Base-by-base conservation (phyloP, 2,113 vertebrate species). In the Podarcis raffonei region DNA sequence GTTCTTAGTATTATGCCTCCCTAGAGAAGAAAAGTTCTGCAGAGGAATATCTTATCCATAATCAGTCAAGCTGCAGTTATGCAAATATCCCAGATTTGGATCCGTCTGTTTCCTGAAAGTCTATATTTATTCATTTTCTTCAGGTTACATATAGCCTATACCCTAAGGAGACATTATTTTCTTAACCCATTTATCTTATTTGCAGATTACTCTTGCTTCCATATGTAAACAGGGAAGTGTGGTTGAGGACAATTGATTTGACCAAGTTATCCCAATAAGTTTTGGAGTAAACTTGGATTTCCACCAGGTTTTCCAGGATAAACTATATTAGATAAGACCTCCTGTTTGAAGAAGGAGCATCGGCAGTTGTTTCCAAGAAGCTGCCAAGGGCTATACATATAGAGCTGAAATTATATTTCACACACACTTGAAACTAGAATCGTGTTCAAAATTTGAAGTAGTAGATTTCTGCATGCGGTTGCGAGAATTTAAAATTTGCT, bases 1-100 rank as follows among this genome's bases (percentile, higher is more conserved):
- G 65, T 91, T 91, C 92, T 93, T 77, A 71, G 86, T 89, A 83
- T 92, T 81, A 86, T 94, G 91, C 72, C 82, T 91, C 87, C 93
- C 88, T 90, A 89, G 87, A 93, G 89, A 94, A 72, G n/a, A 57
- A 89, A 88, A 27, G 27, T 93, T 90, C 80, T 88, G 68, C 42
- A 91, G 35, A 79, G 93, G 90, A 93, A 88, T 53, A 86, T 79
- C 16, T 69, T 91, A 89, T 77, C 80, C 89, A 78, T 86, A 85
- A 81, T 86, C 88, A 91, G 57, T 72, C 53, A 88, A 81, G 16
- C 3, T 90, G 66, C 30, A 42, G 35, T 69, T 68, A 79, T 66
- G 72, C 42, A 89, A 89, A 37, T 84, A 78, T 59, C 22, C 23
- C 13, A 69, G 39, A 69, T 84, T 42, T 83, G 32, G 62, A 66